Base-by-base conservation (phyloP, 2,888 invertebrate species). In the Kuschelorhynchus macadamiae region DNA sequence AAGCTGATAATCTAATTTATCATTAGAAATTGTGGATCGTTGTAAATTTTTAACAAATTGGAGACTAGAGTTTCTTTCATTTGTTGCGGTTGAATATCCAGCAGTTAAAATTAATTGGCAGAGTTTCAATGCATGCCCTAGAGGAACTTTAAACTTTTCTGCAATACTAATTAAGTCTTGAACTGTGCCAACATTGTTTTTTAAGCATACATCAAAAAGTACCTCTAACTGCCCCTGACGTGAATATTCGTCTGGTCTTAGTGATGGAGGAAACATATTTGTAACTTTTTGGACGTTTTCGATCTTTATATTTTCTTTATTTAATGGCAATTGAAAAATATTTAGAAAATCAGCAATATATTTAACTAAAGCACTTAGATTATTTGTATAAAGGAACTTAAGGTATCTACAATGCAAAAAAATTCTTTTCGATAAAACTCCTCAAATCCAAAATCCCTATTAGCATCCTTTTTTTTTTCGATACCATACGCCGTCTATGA, bases 71-170 rank as follows among this genome's bases (percentile, higher is more conserved):
- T n/a, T n/a, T n/a, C n/a, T n/a, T n/a, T n/a, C n/a, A n/a, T n/a
- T n/a, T n/a, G n/a, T 25, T 25, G 4, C 25, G 25, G 25, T 25
- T 25, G 25, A 25, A 25, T 25, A 25, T 25, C 36, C 36, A 7
- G n/a, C 36, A 11, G 41, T 41, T 14, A 41, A 14, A 41, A 41
- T 41, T 17, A 41, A 41, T 17, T 41, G 41, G 14, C 41, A 41
- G 2, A 41, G 8, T 14, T 41, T 8, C n/a, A 41, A 41, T n/a
- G 41, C 41, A 41, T 14, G 8, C 8, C 14, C 14, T 1, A 41
- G 41, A 8, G 14, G 14, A 3, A 14, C 1, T 16, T 41, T 41
- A 2, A 14, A 14, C 41, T 41, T 12, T 11, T 14, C 14, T 12
- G 41, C 41, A 14, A 41, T 41, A 8, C 14, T 16, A 12, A 41